Percentiles rank a stretch among this genome's conserved stretches.
phyloP scores from a whole-genome alignment of 2,113 vertebrate genomes.

The Vimba vimba region DNA sequence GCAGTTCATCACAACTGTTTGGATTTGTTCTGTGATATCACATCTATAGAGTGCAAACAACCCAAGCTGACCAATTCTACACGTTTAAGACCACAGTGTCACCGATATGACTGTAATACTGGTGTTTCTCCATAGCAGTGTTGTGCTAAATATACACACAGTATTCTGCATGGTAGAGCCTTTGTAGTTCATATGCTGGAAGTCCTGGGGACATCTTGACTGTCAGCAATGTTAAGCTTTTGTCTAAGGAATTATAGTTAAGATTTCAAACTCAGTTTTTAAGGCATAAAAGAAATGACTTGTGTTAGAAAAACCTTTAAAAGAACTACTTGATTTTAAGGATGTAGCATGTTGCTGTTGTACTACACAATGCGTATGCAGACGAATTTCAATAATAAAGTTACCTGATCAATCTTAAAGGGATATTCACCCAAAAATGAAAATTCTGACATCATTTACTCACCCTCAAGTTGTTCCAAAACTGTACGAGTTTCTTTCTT shows the following conservation, averaged over 20 bases:
- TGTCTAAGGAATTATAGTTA: conserved; percentile 83
- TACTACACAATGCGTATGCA: no score
- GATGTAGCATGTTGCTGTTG: no score
- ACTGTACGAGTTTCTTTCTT: no score
- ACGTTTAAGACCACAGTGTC: conserved; percentile 32
- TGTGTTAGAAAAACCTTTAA: background rate
- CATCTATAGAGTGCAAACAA: conserved; percentile 29
- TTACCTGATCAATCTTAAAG: no score
- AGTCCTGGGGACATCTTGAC: conserved; percentile 87
- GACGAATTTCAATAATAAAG: no score
- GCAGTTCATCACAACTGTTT: background rate
- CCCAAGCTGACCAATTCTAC: conserved; percentile 20
- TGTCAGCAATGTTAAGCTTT: conserved; percentile 93
- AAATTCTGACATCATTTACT: no score
- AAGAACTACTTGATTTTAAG: no score
- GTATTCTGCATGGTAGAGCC: background rate
- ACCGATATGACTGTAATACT: conserved; percentile 32
- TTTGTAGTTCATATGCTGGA: conserved; percentile 76
- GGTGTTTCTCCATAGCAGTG: conserved; percentile 14
- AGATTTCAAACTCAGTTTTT: conserved; percentile 60
- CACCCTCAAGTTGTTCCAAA: no score
- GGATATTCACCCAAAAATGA: no score
- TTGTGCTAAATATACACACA: conserved; percentile 21
- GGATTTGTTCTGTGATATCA: conserved; percentile 25
- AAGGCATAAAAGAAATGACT: background rate